Evolutionary conservation across 2,797 vertebrate species (phyloP).

Genomic region (Urocyon cinereoargenteus): DNA sequence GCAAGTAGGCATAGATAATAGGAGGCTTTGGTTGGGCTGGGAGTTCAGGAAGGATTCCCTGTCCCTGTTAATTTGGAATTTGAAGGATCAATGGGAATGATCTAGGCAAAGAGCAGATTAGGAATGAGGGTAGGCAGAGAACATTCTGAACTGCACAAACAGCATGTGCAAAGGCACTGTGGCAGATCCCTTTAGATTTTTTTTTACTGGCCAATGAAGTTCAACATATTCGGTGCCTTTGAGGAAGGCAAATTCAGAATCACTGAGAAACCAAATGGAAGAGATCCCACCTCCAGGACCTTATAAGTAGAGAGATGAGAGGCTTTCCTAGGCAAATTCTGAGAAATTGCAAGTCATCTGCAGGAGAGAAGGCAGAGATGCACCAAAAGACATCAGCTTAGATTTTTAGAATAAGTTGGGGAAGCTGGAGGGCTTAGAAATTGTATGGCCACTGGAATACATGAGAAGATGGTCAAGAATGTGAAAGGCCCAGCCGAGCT

Average conservation of each 20-base stretch:
- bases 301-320: background rate
- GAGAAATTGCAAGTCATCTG: background rate
- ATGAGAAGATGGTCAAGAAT: background rate
- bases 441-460: background rate
- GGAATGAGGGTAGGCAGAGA: background rate
- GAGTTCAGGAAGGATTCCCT: background rate
- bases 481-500: background rate
- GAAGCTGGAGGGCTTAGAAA: background rate
- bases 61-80: background rate
- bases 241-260: conserved; percentile 24
- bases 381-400: background rate
- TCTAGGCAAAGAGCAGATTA: background rate
- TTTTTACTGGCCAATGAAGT: background rate
- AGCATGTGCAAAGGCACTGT: background rate
- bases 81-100: background rate
- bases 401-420: background rate
- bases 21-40: background rate
- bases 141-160: background rate
- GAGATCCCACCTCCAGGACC: background rate
- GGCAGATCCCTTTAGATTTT: background rate
- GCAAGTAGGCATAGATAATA: background rate
- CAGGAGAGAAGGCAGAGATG: background rate
- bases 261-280: background rate
- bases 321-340: background rate
- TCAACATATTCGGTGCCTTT: background rate